Percentiles rank a stretch among this genome's conserved stretches.
phyloP scores from a whole-genome alignment of 2,888 invertebrate genomes.

The Stenichneumon culpator region DNA sequence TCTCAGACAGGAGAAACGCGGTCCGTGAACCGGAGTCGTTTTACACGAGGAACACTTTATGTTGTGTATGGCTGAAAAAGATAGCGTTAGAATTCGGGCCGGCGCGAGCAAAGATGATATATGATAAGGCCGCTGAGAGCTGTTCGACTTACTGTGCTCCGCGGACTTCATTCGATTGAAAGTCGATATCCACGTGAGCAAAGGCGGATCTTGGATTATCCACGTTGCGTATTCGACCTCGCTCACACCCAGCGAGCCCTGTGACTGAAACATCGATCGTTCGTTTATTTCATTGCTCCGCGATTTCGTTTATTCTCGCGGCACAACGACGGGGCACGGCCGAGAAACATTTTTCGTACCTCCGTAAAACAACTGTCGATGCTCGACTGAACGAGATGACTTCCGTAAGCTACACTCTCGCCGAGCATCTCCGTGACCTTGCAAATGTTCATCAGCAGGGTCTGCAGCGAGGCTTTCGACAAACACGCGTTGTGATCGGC shows the following conservation, averaged over 20 bases:
- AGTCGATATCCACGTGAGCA: constrained; percentile 89
- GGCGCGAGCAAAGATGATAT: neutral
- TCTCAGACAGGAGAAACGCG: constrained; percentile 88
- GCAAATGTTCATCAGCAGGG: constrained; percentile 88
- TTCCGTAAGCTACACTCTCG: constrained; percentile 88
- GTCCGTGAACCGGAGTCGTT: constrained; percentile 87
- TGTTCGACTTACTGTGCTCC: constrained; percentile 85
- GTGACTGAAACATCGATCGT: constrained; percentile 86
- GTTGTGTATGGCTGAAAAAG: constrained; percentile 86
- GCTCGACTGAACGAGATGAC: constrained; percentile 88
- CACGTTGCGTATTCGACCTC: constrained; percentile 90
- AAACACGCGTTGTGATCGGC: constrained; percentile 92
- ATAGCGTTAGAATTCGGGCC: neutral
- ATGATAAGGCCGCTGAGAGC: neutral
- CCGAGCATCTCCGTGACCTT: constrained; percentile 88
- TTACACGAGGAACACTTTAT: constrained; percentile 88
- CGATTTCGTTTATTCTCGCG: neutral
- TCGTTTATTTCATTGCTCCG: neutral
- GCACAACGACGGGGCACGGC: no score
- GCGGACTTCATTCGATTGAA: constrained; percentile 88
- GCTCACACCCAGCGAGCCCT: constrained; percentile 90
- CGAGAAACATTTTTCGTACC: constrained; percentile 83
- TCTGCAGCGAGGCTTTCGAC: constrained; percentile 88
- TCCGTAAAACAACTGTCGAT: constrained; percentile 91
- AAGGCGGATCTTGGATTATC: constrained; percentile 88